A percentile compares a stretch with the other conserved stretches of the same genome.
Conservation (phyloP, 1,140 invertebrate species). For the Frieseomelitta varia region DNA sequence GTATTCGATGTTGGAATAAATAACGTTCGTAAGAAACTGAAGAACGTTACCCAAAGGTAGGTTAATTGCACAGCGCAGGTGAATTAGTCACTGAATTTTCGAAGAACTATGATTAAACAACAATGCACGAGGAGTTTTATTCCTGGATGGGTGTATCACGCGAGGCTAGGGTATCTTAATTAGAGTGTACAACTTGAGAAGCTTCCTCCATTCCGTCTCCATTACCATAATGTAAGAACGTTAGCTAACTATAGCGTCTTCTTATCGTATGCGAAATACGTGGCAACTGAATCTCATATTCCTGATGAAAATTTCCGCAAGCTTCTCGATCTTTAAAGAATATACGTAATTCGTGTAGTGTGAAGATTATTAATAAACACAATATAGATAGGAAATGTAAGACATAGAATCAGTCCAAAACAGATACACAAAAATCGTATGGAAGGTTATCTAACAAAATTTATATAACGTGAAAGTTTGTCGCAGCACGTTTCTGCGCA, state of each 20-base stretch:
- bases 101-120: not conserved
- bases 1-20: not conserved
- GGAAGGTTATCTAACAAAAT: too few species aligned
- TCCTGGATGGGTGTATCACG: not conserved
- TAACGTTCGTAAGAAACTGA: not conserved
- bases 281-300: not conserved
- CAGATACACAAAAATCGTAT: too few species aligned
- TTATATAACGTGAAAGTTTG: too few species aligned
- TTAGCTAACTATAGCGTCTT: not conserved
- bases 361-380: too few species aligned
- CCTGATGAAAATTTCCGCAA: not conserved
- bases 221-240: conserved; percentile 19
- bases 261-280: not conserved
- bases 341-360: too few species aligned
- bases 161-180: not conserved
- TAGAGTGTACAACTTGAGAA: conserved; percentile 4
- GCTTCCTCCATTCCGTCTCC: conserved; percentile 14
- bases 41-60: not conserved
- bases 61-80: not conserved
- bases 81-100: not conserved
- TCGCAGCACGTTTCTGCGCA: too few species aligned
- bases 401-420: too few species aligned
- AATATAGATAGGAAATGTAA: too few species aligned
- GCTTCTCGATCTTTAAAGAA: not conserved
- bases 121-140: not conserved